These are phyloP conservation scores for Rapana venosa DNA, from an alignment of 2,888 invertebrate genomes.

Conservation along the genomic window DNA sequence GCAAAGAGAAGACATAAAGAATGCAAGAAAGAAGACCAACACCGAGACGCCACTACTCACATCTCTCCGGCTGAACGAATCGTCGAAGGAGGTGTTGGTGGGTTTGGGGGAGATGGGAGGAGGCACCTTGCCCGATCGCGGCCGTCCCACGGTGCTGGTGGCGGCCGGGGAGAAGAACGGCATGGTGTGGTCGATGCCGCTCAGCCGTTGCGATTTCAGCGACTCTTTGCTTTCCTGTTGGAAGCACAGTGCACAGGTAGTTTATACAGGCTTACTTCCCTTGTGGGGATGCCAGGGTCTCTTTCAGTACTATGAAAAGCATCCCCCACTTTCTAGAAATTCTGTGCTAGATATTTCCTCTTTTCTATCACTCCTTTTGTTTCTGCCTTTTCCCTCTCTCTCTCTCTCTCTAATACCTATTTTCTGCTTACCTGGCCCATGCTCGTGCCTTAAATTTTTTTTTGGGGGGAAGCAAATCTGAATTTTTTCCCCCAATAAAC, in stretches of 20 bases:
- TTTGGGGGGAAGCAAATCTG: too few relatives aligned
- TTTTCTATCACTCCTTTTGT: too few relatives aligned
- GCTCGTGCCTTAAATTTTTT: too few relatives aligned
- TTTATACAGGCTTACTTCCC: too few relatives aligned
- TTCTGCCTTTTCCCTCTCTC: too few relatives aligned
- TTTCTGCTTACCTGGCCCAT: too few relatives aligned
- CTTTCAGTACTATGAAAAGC: too few relatives aligned
- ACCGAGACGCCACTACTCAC: not conserved
- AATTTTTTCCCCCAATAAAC: too few relatives aligned
- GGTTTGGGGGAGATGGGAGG: constrained; percentile 56
- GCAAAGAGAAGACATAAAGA: not conserved
- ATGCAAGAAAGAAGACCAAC: not conserved
- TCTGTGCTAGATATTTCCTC: too few relatives aligned
- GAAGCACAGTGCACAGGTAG: not conserved
- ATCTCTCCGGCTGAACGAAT: constrained; percentile 49
- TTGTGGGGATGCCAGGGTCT: too few relatives aligned
- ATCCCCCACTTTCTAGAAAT: too few relatives aligned
- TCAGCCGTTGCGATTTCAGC: constrained; percentile 47
- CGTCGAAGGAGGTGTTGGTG: constrained; percentile 42
- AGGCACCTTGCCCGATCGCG: constrained; percentile 52
- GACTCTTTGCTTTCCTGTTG: constrained; percentile 48
- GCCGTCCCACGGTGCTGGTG: constrained; percentile 56
- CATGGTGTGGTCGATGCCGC: constrained; percentile 49
- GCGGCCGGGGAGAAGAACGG: constrained; percentile 57
- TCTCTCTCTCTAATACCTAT: too few relatives aligned